Evolutionary conservation across 2,113 vertebrate genomes (phyloP), one percentile per base, ranked within the genome.

Genomic region (Dolichallabes microphthalmus): DNA sequence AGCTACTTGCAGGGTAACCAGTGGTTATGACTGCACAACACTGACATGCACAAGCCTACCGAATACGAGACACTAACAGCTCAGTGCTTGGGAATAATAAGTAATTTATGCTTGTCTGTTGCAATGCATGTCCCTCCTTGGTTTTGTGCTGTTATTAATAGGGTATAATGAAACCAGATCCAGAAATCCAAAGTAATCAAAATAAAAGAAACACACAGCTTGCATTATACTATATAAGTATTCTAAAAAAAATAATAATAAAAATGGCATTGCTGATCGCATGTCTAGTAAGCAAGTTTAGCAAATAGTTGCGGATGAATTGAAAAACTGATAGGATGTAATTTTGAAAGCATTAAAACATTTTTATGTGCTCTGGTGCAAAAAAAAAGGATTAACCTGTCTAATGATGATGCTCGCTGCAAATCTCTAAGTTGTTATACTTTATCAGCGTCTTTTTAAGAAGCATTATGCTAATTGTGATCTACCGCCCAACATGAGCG

Each of bases 381-480:
- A 22, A 50, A 75, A 50, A 75, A 50, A 53, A 52, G 27, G 25
- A 60, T 77, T 2, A 77, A 57, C 15, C 27, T n/a, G 25, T 32
- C 27, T 57, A 55, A 55, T 57, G 53, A 60, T 60, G 30, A 79
- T 60, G 58, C 30, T 79, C 10, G 13, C 11, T 2, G 53, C 20
- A 35, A 55, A 14, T 57, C 27, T 55, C 22, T 4, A 57, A 30
- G 52, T 30, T 60, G 55, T 79, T 58, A 22, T 57, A 20, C 27
- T 78, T 75, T 20, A 32, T 78, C 27, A 78, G 53, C 13, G 27
- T 78, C 75, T 78, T 78, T 58, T 32, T 32, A 30, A 35, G 53
- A 58, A 60, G 17, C 27, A 14, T 58, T 79, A 79, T 60, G 55
- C 19, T 58, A 79, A 79, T 60, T 57, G 12, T 19, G 30, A 79